Conservation (phyloP, 2,888 invertebrate species). For the Lasioglossum leucozonium region DNA sequence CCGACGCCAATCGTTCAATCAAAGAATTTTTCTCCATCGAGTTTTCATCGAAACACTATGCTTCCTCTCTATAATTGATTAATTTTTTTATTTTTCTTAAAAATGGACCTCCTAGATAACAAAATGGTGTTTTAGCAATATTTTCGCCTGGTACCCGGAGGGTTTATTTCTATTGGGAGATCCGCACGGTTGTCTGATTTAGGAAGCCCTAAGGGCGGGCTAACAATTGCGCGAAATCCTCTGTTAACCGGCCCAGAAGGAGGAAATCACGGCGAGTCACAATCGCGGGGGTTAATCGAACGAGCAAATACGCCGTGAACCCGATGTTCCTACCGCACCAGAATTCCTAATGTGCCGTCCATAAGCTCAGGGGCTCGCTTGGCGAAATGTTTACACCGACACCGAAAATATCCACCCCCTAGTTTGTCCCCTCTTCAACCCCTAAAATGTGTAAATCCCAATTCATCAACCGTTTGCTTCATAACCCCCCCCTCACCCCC, state of each 20-base stretch:
- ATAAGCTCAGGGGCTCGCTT: constrained; percentile 38
- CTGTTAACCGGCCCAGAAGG: constrained; percentile 59
- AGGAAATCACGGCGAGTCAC: constrained; percentile 72
- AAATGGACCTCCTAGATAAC: neutral
- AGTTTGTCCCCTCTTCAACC: neutral
- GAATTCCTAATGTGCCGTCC: constrained; percentile 73
- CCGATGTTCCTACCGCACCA: constrained; percentile 45
- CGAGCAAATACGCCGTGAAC: constrained; percentile 65
- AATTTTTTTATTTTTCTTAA: neutral
- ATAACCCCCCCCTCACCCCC: neutral
- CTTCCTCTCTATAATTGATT: too few species aligned
- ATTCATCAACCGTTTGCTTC: neutral
- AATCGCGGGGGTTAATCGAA: constrained; percentile 66
- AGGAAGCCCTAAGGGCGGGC: constrained; percentile 18
- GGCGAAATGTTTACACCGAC: constrained; percentile 12
- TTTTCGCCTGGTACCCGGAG: neutral
- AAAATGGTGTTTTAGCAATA: neutral
- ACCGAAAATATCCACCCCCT: neutral
- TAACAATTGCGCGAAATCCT: constrained; percentile 46
- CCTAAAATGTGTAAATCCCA: neutral
- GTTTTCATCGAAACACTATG: too few species aligned
- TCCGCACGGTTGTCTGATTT: neutral
- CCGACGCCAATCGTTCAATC: neutral
- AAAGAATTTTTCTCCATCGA: neutral
- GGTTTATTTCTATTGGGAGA: neutral